Percentiles rank a stretch among this genome's conserved stretches.
Evolutionary conservation across 2,113 vertebrate genomes (phyloP).

Genomic region (Marmota monax): DNA sequence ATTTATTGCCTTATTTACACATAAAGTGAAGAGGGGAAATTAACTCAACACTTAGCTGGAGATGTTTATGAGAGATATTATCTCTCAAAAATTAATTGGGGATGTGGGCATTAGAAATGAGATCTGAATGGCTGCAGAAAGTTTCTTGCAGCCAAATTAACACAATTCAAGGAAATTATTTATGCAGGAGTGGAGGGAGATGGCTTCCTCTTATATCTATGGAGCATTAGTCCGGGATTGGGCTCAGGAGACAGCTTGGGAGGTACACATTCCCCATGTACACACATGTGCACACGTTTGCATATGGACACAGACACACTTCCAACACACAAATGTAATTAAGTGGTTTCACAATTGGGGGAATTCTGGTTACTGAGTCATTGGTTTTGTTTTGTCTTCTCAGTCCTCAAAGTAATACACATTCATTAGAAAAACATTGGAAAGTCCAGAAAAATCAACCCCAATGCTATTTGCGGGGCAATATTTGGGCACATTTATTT

Average conservation of each 20-base stretch:
- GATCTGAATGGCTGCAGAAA: neutral
- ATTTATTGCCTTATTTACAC: constrained; percentile 54
- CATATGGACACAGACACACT: neutral
- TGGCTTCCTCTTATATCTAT: neutral
- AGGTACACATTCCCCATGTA: neutral
- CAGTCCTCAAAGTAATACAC: neutral
- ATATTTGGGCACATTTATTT: neutral
- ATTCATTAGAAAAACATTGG: neutral
- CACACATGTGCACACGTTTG: neutral
- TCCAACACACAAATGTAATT: neutral
- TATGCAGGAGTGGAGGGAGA: neutral
- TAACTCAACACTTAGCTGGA: neutral
- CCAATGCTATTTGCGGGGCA: neutral
- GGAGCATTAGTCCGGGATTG: neutral
- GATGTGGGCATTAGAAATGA: neutral
- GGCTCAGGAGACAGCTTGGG: neutral
- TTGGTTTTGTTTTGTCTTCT: neutral
- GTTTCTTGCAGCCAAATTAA: neutral
- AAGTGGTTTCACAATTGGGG: neutral
- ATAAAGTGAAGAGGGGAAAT: neutral
- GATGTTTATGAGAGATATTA: neutral
- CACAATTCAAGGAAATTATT: constrained; percentile 44
- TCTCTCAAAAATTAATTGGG: constrained; percentile 22
- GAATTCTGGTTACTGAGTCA: constrained; percentile 29
- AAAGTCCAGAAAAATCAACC: constrained; percentile 23